Conservation (phyloP, 53 echinoderm and acorn worm species). For the Stichopus horrens region DNA sequence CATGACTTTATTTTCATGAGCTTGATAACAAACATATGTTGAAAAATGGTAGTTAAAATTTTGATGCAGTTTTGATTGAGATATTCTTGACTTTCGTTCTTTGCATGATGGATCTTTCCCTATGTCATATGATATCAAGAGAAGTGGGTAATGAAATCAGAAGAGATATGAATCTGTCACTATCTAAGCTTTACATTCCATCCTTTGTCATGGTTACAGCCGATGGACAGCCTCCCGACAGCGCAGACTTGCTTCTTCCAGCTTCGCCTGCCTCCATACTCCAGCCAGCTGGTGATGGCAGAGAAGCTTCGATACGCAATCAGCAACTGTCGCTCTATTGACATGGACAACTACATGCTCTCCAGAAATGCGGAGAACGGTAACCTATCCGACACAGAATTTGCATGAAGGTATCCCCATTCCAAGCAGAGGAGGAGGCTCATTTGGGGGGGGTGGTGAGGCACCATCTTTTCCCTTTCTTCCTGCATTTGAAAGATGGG, state of each 20-base stretch:
- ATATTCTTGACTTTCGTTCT: too few relatives aligned
- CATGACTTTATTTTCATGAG: too few relatives aligned
- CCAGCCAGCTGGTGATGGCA: conserved; percentile 94
- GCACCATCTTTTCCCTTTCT: too few relatives aligned
- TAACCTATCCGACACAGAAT: conserved; percentile 85
- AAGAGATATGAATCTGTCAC: too few relatives aligned
- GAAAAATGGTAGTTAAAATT: too few relatives aligned
- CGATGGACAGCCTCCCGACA: conserved; percentile 93
- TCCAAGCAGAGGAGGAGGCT: too few relatives aligned
- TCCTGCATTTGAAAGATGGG: too few relatives aligned
- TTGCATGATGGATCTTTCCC: background rate
- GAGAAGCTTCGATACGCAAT: conserved; percentile 94
- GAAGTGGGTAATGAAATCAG: too few relatives aligned
- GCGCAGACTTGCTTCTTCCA: conserved; percentile 99
- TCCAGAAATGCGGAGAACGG: conserved; percentile 94
- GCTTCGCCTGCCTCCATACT: conserved; percentile 93
- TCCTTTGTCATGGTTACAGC: conserved; percentile 48
- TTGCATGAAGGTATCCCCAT: conserved; percentile 31
- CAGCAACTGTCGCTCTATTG: conserved; percentile 97
- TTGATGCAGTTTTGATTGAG: too few relatives aligned
- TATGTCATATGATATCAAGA: background rate
- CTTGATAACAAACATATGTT: too few relatives aligned
- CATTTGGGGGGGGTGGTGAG: too few relatives aligned
- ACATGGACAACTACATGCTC: conserved; percentile 99
- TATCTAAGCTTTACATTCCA: background rate